phyloP scores from a whole-genome alignment of 2,797 vertebrate species.

The Neosalanx taihuensis region DNA sequence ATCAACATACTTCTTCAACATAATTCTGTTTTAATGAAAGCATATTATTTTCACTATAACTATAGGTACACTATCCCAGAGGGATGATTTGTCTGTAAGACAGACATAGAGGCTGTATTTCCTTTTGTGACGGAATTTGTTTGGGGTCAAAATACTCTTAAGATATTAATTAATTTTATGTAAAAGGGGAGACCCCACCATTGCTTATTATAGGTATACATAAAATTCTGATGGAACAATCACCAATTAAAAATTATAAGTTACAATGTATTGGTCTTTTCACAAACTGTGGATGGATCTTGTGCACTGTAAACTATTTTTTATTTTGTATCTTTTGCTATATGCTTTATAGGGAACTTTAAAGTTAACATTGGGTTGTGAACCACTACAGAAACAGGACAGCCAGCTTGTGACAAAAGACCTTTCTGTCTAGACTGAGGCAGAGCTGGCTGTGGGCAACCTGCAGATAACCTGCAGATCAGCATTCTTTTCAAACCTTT shows the following conservation, averaged over 20 bases:
- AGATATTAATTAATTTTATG: not conserved
- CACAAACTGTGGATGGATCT: not conserved
- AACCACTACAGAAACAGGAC: not conserved
- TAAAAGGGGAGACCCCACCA: not conserved
- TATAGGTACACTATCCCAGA: not conserved
- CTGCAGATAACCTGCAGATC: slow-evolving; percentile 35
- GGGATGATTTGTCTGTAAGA: not conserved
- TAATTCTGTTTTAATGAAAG: not conserved
- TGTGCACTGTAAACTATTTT: too few relatives aligned
- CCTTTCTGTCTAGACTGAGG: not conserved
- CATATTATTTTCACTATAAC: not conserved
- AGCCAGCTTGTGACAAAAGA: not conserved
- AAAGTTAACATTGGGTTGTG: not conserved
- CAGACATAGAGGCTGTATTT: not conserved
- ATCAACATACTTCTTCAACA: not conserved
- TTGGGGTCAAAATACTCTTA: not conserved
- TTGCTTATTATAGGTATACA: slow-evolving; percentile 30
- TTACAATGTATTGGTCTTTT: not conserved
- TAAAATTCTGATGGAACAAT: slow-evolving; percentile 15
- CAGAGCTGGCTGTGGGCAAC: slow-evolving; percentile 6
- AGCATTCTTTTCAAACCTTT: slow-evolving; percentile 23
- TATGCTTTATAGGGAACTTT: not conserved
- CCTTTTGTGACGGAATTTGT: too few relatives aligned
- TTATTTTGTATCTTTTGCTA: too few relatives aligned
- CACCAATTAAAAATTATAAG: not conserved